Evolutionary conservation across 37 sponge, comb jelly and placozoan species (phyloP).

Genomic region (Beroe ovata): DNA sequence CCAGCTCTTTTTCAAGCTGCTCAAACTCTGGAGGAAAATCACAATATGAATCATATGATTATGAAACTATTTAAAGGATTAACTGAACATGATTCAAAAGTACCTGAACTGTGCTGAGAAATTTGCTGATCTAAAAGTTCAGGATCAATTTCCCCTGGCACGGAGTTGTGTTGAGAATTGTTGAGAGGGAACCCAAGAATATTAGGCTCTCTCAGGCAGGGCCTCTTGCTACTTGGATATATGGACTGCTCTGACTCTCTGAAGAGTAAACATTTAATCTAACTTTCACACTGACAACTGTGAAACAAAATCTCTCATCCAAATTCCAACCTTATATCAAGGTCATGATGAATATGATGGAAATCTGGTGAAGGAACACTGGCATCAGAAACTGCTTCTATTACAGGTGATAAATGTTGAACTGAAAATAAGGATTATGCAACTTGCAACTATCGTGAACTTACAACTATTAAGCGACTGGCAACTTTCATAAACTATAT

Average conservation of each 20-base stretch:
- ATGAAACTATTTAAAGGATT: not conserved
- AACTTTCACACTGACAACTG: not conserved
- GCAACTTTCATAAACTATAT: no score
- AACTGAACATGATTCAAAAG: not conserved
- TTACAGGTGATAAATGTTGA: constrained; percentile 25
- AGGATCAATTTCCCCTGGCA: not conserved
- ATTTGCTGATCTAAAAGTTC: constrained; percentile 34
- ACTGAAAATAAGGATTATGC: not conserved
- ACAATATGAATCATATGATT: not conserved
- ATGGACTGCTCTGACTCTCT: not conserved
- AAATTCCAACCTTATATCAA: not conserved
- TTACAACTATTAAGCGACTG: no score
- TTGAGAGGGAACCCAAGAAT: not conserved
- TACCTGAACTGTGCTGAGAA: constrained; percentile 47
- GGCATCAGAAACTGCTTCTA: constrained; percentile 56
- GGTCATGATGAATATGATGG: not conserved
- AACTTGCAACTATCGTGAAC: no score
- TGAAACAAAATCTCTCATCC: no score
- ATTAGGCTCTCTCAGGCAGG: constrained; percentile 17
- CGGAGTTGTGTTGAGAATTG: not conserved
- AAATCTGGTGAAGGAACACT: not conserved
- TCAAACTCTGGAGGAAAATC: not conserved
- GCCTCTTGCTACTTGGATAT: constrained; percentile 11
- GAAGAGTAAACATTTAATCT: not conserved
- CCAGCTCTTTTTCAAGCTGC: constrained; percentile 28